Conservation (phyloP, 2,113 vertebrate genomes). For the Colistium nudipinnis region DNA sequence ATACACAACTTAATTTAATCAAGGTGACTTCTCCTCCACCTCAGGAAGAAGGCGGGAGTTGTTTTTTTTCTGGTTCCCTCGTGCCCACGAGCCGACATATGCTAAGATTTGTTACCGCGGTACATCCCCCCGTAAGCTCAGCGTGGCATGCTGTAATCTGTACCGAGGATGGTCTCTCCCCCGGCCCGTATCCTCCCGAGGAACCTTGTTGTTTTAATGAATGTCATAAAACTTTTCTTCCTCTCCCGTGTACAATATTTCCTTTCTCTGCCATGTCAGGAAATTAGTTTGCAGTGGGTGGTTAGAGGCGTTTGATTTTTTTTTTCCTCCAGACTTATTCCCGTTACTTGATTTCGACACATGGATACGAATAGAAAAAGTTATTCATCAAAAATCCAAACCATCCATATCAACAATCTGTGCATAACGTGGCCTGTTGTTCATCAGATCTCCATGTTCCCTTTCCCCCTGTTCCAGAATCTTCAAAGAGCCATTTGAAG, state of each 20-base stretch:
- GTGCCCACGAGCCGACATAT: conserved; percentile 72
- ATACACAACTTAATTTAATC: conserved; percentile 81
- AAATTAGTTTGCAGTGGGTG: conserved; percentile 6
- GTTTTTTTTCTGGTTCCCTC: conserved; percentile 69
- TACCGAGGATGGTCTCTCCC: conserved; percentile 45
- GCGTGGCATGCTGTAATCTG: conserved; percentile 48
- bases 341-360: neutral
- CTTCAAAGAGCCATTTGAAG: conserved; percentile 58
- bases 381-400: conserved; percentile 12
- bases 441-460: conserved; percentile 26
- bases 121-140: conserved; percentile 57
- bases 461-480: conserved; percentile 30
- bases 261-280: conserved; percentile 20
- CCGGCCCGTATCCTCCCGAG: conserved; percentile 35
- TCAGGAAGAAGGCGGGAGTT: conserved; percentile 64
- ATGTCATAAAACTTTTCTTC: conserved; percentile 37
- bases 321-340: neutral
- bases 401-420: conserved; percentile 27
- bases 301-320: too few species aligned
- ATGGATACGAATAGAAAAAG: neutral
- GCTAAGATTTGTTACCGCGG: conserved; percentile 67
- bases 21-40: conserved; percentile 79
- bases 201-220: conserved; percentile 62
- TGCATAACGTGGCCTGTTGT: too few species aligned
- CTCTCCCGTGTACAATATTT: conserved; percentile 28